Evolutionary conservation across 2,113 vertebrate species (phyloP).

Genomic region (Scomber japonicus): DNA sequence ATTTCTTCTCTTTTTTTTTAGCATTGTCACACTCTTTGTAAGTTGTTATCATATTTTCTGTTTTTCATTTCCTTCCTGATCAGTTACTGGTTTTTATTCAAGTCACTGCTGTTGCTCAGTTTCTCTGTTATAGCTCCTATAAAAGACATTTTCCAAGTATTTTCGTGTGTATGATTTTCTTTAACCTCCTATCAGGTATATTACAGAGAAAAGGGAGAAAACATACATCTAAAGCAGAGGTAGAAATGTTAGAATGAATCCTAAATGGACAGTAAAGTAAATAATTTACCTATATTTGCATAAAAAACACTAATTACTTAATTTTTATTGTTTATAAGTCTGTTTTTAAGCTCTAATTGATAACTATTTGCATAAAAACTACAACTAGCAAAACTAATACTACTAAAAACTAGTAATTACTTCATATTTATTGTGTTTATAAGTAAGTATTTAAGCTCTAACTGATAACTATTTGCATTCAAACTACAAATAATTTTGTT

Average conservation of each 20-base stretch:
- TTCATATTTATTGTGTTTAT: too few relatives aligned
- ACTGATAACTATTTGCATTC: too few relatives aligned
- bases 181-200: neutral
- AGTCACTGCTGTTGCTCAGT: fast-evolving
- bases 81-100: neutral
- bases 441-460: too few relatives aligned
- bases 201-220: neutral
- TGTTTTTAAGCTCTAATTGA: too few relatives aligned
- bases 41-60: constrained; percentile 16
- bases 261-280: neutral
- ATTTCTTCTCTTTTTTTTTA: constrained; percentile 6
- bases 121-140: neutral
- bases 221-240: neutral
- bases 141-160: neutral
- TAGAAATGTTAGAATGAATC: neutral
- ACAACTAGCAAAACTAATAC: too few relatives aligned
- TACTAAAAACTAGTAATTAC: too few relatives aligned
- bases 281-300: too few relatives aligned
- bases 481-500: too few relatives aligned
- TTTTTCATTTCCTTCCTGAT: constrained; percentile 43
- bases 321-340: too few relatives aligned
- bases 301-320: too few relatives aligned
- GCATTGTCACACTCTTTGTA: constrained; percentile 28
- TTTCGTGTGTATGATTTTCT: too few relatives aligned
- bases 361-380: too few relatives aligned